phyloP scores from a whole-genome alignment of 2,888 invertebrate genomes.

The Drosophila lutescens region DNA sequence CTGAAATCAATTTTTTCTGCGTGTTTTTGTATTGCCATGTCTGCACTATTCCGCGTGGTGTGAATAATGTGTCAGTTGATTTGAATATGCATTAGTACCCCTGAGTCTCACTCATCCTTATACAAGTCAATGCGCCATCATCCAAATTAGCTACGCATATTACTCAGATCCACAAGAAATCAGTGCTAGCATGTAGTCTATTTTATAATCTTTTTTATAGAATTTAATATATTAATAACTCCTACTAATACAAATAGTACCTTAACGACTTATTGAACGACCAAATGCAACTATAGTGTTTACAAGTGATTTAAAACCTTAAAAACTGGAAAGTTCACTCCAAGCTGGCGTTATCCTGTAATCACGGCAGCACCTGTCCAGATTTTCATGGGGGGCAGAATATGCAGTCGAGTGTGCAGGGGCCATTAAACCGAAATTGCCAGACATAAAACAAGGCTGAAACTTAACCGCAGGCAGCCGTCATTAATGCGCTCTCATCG shows the following conservation, averaged over 20 bases:
- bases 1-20: slow-evolving; percentile 1
- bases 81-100: slow-evolving; percentile 3
- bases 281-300: too few species aligned
- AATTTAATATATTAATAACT: not conserved
- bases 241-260: not conserved
- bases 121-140: not conserved
- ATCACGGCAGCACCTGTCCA: slow-evolving; percentile 62
- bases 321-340: slow-evolving; percentile 6
- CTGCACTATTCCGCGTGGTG: slow-evolving; percentile 55
- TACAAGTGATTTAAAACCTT: not conserved
- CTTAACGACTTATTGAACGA: not conserved
- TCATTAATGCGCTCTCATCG: slow-evolving; percentile 59
- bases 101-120: too few species aligned
- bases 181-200: not conserved
- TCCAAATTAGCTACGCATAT: not conserved
- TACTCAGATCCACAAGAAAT: not conserved
- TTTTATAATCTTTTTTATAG: not conserved
- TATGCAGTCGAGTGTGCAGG: slow-evolving; percentile 13
- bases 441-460: slow-evolving; percentile 54
- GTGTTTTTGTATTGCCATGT: slow-evolving; percentile 11
- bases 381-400: slow-evolving; percentile 52
- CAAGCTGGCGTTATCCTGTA: slow-evolving; percentile 4
- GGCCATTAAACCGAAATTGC: slow-evolving; percentile 68
- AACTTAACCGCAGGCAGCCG: slow-evolving; percentile 38
- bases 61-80: slow-evolving; percentile 65